Conservation (phyloP, 1,140 invertebrate species). For the Elymnias hypermnestra region DNA sequence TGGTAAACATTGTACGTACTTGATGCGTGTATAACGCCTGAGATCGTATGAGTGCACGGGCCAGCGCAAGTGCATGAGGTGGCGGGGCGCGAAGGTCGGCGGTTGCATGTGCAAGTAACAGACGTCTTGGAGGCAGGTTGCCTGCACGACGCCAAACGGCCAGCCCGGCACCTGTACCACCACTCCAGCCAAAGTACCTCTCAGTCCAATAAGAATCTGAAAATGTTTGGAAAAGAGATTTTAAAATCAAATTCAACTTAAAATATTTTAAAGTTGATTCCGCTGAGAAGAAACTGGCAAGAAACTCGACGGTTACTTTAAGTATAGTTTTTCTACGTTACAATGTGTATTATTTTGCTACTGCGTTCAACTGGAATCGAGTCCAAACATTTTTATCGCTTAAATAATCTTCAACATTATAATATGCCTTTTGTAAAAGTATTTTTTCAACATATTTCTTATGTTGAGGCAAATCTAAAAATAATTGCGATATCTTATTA, state of each 20-base stretch:
- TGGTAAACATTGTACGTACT: slow-evolving; percentile 73
- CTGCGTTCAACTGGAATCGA: no score
- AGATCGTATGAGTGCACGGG: slow-evolving; percentile 83
- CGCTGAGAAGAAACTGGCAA: no score
- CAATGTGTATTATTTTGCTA: no score
- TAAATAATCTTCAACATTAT: no score
- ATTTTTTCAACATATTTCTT: no score
- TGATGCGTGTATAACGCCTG: slow-evolving; percentile 87
- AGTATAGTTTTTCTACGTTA: no score
- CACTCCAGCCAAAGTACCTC: slow-evolving; percentile 84
- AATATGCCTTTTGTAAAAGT: no score
- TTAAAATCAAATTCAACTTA: background rate
- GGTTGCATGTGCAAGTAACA: slow-evolving; percentile 86
- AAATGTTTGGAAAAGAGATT: background rate
- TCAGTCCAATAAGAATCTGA: slow-evolving; percentile 91
- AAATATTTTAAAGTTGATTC: no score
- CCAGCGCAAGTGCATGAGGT: slow-evolving; percentile 89
- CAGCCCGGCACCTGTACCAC: slow-evolving; percentile 78
- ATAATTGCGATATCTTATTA: no score
- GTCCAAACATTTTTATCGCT: no score
- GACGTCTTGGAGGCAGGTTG: slow-evolving; percentile 75
- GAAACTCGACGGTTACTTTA: no score
- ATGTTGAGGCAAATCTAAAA: no score
- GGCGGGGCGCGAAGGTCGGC: slow-evolving; percentile 89
- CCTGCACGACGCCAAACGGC: slow-evolving; percentile 84